These are phyloP conservation scores for Podarcis cretensis DNA, from an alignment of 2,113 vertebrate genomes.

Conservation along the genomic window DNA sequence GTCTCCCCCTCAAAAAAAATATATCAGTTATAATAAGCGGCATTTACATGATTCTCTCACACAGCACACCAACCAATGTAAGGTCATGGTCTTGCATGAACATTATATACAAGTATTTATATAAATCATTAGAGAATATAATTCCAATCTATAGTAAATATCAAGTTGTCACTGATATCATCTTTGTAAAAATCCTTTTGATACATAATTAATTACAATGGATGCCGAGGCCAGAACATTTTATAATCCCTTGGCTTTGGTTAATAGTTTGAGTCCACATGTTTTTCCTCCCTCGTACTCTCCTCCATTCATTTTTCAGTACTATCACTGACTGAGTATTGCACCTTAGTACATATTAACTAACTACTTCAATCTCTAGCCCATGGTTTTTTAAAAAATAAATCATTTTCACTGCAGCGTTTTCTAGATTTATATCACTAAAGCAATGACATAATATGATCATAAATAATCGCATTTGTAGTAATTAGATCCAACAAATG, in stretches of 20 bases:
- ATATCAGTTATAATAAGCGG: background rate
- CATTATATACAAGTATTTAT: background rate
- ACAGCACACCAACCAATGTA: background rate
- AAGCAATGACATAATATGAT: background rate
- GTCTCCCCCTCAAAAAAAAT: background rate
- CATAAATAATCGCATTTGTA: background rate
- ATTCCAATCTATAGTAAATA: background rate
- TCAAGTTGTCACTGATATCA: background rate
- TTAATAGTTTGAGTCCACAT: background rate
- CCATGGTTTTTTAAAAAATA: background rate
- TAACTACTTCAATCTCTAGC: background rate
- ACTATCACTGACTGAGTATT: background rate
- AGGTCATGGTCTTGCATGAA: background rate
- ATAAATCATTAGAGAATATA: background rate
- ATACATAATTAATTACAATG: background rate
- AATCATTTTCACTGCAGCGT: too few relatives aligned
- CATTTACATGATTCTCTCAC: background rate
- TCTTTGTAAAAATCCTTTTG: background rate
- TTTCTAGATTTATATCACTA: background rate
- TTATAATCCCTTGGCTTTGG: background rate
- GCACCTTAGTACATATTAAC: too few relatives aligned
- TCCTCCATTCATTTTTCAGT: background rate
- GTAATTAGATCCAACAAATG: background rate
- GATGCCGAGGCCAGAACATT: background rate
- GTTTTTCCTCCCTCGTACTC: background rate